Evolutionary conservation across 1,140 invertebrate genomes (phyloP).

Genomic region (Lepidostoma basale): DNA sequence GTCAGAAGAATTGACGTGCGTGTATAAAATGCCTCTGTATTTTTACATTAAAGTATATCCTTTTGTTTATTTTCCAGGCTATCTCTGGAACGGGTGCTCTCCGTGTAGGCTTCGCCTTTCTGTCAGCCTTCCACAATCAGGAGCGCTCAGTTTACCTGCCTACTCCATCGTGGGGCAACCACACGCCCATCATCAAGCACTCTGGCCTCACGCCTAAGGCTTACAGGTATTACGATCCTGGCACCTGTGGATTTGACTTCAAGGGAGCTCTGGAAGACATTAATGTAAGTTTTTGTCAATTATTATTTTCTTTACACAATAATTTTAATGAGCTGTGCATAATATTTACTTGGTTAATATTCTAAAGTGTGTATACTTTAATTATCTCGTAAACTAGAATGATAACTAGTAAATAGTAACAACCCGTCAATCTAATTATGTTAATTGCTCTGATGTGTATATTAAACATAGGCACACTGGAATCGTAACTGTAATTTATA

Average conservation of each 20-base stretch:
- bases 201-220: conserved; percentile 85
- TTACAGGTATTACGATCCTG: conserved; percentile 96
- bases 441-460: too few relatives aligned
- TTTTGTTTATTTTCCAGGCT: conserved; percentile 73
- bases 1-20: too few relatives aligned
- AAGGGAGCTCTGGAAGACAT: conserved; percentile 91
- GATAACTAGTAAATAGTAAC: conserved; percentile 8
- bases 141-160: conserved; percentile 92
- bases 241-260: conserved; percentile 95
- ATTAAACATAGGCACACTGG: too few relatives aligned
- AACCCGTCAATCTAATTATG: too few relatives aligned
- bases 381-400: too few relatives aligned
- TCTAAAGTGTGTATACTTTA: too few relatives aligned
- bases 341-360: too few relatives aligned
- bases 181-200: conserved; percentile 92
- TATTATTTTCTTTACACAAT: too few relatives aligned
- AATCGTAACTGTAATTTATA: too few relatives aligned
- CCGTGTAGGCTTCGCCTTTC: conserved; percentile 87
- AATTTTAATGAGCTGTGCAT: too few relatives aligned
- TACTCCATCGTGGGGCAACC: conserved; percentile 98
- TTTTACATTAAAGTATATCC: too few relatives aligned
- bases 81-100: conserved; percentile 98
- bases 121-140: conserved; percentile 84
- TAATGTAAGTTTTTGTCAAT: conserved; percentile 75
- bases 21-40: too few relatives aligned